Percentiles rank a stretch among this genome's conserved stretches.
These are phyloP conservation scores for Enteromius paludinosus DNA, from an alignment of 2,797 vertebrate genomes.

Conservation along the genomic window DNA sequence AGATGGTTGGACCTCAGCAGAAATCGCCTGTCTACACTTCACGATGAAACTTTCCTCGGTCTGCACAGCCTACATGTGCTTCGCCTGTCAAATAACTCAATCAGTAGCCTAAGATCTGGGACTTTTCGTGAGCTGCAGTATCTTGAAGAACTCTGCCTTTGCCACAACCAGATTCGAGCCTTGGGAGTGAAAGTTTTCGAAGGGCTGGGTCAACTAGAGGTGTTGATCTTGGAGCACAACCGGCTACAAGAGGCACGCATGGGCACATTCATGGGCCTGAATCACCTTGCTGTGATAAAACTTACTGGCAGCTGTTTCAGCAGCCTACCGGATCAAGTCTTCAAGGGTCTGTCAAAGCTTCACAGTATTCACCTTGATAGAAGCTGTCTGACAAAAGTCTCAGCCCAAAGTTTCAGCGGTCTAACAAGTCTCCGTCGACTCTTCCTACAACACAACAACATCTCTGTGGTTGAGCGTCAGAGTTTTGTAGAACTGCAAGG, in stretches of 20 bases:
- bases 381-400: conserved; percentile 85
- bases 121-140: conserved; percentile 93
- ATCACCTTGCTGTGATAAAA: conserved; percentile 90
- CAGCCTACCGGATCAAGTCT: conserved; percentile 83
- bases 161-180: conserved; percentile 85
- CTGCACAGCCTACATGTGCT: conserved; percentile 89
- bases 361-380: conserved; percentile 95
- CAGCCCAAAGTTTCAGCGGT: conserved; percentile 80
- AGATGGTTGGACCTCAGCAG: conserved; percentile 95
- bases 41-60: conserved; percentile 90
- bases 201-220: conserved; percentile 89
- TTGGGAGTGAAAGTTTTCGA: conserved; percentile 87
- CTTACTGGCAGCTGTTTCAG: conserved; percentile 90
- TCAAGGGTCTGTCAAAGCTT: conserved; percentile 86
- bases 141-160: conserved; percentile 90
- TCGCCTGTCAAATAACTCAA: conserved; percentile 90
- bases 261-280: conserved; percentile 85
- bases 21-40: conserved; percentile 85
- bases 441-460: conserved; percentile 87
- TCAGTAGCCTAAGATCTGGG: conserved; percentile 80
- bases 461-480: conserved; percentile 82
- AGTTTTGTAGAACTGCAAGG: conserved; percentile 86
- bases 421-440: conserved; percentile 89
- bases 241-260: conserved; percentile 85
- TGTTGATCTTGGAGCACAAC: conserved; percentile 90